Percentiles rank a stretch among this genome's conserved stretches.
phyloP scores from a whole-genome alignment of 2,888 invertebrate genomes.

The Caradrina kadenii region DNA sequence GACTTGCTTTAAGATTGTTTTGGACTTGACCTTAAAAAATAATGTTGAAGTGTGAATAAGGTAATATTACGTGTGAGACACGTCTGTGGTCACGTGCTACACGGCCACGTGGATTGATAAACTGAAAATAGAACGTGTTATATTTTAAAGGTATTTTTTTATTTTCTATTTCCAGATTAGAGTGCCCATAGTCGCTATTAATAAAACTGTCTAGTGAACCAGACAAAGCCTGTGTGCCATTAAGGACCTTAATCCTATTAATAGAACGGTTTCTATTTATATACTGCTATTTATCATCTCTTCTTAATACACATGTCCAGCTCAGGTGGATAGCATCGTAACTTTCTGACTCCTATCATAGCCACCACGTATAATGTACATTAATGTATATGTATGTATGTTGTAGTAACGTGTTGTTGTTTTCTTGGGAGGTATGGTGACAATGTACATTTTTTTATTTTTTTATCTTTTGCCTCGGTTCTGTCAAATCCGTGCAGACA shows the following conservation, averaged over 20 bases:
- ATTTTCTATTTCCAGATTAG: slow-evolving; percentile 27
- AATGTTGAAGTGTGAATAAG: slow-evolving; percentile 51
- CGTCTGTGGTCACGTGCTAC: slow-evolving; percentile 37
- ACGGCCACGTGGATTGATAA: slow-evolving; percentile 55
- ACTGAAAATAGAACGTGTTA: slow-evolving; percentile 32
- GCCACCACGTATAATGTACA: too few relatives aligned
- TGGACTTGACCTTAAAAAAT: slow-evolving; percentile 61
- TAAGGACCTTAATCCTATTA: slow-evolving; percentile 2
- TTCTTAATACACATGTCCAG: background rate
- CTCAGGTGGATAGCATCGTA: background rate
- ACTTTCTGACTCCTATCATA: too few relatives aligned
- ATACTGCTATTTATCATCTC: background rate
- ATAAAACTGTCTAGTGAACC: slow-evolving; percentile 22
- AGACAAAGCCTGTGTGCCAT: slow-evolving; percentile 7
- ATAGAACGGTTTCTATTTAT: slow-evolving; percentile 9
- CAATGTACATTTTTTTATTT: too few relatives aligned
- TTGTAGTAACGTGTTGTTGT: too few relatives aligned
- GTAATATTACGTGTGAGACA: slow-evolving; percentile 46
- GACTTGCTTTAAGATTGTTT: slow-evolving; percentile 41
- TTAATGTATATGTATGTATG: too few relatives aligned
- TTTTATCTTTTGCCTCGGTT: background rate
- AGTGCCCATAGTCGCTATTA: slow-evolving; percentile 19
- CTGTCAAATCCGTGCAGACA: slow-evolving; percentile 6
- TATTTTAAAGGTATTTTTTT: slow-evolving; percentile 45
- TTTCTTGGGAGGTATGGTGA: too few relatives aligned